Conservation (phyloP, 2,888 invertebrate species). For the Linnaemya tessellans region DNA sequence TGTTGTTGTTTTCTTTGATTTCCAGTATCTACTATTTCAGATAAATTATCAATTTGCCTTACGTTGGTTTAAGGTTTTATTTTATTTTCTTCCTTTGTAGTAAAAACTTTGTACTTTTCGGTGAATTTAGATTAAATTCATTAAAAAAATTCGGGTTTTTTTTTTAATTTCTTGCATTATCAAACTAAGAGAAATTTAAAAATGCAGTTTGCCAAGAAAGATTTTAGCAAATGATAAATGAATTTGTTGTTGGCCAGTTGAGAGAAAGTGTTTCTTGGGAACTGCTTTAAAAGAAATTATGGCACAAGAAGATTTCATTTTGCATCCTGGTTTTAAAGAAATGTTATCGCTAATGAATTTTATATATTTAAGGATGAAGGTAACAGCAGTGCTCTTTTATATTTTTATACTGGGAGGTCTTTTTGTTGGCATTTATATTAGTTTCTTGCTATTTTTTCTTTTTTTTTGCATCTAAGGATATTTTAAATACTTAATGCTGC, state of each 20-base stretch:
- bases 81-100: neutral
- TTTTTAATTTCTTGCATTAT: neutral
- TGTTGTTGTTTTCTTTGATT: conserved; percentile 4
- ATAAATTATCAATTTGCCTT: conserved; percentile 59
- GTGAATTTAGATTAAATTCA: conserved; percentile 60
- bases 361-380: neutral
- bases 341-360: neutral
- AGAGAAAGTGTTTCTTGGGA: conserved; percentile 49
- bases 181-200: neutral
- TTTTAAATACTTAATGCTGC: neutral
- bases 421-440: neutral
- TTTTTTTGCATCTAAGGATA: neutral
- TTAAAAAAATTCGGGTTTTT: conserved; percentile 13
- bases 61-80: conserved; percentile 17
- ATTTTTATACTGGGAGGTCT: conserved; percentile 19
- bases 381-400: neutral
- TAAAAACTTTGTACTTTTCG: conserved; percentile 32
- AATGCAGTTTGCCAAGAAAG: conserved; percentile 30
- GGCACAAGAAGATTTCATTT: neutral
- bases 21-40: conserved; percentile 33
- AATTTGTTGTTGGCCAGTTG: conserved; percentile 34
- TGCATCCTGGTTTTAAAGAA: neutral
- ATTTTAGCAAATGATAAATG: conserved; percentile 65
- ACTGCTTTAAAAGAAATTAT: conserved; percentile 1
- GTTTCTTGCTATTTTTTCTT: neutral